Base-by-base conservation (phyloP, 2,888 invertebrate genomes). In the Pyrgus malvae region DNA sequence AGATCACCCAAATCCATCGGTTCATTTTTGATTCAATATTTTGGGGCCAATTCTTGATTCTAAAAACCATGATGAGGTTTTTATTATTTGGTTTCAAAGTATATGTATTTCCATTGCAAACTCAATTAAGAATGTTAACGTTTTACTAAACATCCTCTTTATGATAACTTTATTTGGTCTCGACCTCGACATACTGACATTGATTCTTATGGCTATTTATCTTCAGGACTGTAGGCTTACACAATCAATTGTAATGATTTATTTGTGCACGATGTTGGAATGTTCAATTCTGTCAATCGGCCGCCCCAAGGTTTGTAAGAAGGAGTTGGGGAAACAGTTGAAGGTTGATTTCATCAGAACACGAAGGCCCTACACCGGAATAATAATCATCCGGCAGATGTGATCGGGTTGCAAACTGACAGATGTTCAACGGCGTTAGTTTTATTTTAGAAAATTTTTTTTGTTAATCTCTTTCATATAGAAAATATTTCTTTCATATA, bases 281-380 rank as follows among this genome's bases (percentile, higher is more conserved):
- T 3, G n/a, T 27, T 27, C 16, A 27, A 31, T 49, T 29, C 48
- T n/a, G 25, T 11, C 6, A 8, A 42, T 16, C 14, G 33, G 16
- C 25, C 40, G 40, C 29, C 5, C 14, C 49, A 41, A 49, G 40
- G 40, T 49, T 27, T 11, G 21, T n/a, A 7, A 2, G 21, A 42
- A 33, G 23, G 16, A 44, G 66, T 62, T 66, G 64, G 70, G 69
- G 70, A 70, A 70, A 71, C 62, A 56, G 57, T 41, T 48, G 63
- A 69, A 74, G 74, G 78, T 69, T 66, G 41, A 50, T 56, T 37
- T 55, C 55, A 57, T 56, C 45, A 56, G 56, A 57, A 46, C 48
- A 9, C 27, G 7, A 8, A 5, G 48, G 64, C 59, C 64, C 63
- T 68, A 65, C 71, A 67, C 35, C 44, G 50, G 50, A 50, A 50